Conservation (phyloP, 1,140 invertebrate genomes). For the Drosophila lowei region DNA sequence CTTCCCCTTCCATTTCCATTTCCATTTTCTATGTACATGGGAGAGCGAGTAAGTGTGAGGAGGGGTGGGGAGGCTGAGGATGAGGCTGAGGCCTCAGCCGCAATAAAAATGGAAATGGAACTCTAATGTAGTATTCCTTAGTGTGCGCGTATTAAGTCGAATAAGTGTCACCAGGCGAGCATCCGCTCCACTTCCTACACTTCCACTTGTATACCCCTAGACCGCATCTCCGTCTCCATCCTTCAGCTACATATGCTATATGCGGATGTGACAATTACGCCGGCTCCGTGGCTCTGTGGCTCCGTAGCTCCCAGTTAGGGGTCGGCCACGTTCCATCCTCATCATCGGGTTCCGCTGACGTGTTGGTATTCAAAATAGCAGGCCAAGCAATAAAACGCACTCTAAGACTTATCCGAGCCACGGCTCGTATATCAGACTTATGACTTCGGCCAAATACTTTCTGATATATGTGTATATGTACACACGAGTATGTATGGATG, state of each 20-base stretch:
- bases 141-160: conserved; percentile 74
- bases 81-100: conserved; percentile 1
- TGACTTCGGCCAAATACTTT: conserved; percentile 57
- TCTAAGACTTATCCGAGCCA: conserved; percentile 54
- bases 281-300: conserved; percentile 30
- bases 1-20: conserved; percentile 30
- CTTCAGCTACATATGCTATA: conserved; percentile 20
- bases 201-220: conserved; percentile 23
- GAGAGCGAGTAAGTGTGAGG: conserved; percentile 2
- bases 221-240: conserved; percentile 4
- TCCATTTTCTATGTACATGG: conserved; percentile 13
- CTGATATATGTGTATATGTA: conserved; percentile 7
- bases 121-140: conserved; percentile 72
- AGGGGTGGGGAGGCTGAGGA: conserved; percentile 15
- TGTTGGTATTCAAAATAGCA: conserved; percentile 80
- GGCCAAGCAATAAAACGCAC: conserved; percentile 73
- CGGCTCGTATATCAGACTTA: conserved; percentile 77
- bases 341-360: conserved; percentile 43
- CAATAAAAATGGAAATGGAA: conserved; percentile 67
- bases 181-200: conserved; percentile 44
- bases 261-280: conserved; percentile 57
- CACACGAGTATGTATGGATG: background rate
- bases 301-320: conserved; percentile 11
- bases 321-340: conserved; percentile 34
- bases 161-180: conserved; percentile 67